Conservation (phyloP, 2,113 vertebrate species). For the western clawed frog (Xenopus tropicalis) region DNA sequence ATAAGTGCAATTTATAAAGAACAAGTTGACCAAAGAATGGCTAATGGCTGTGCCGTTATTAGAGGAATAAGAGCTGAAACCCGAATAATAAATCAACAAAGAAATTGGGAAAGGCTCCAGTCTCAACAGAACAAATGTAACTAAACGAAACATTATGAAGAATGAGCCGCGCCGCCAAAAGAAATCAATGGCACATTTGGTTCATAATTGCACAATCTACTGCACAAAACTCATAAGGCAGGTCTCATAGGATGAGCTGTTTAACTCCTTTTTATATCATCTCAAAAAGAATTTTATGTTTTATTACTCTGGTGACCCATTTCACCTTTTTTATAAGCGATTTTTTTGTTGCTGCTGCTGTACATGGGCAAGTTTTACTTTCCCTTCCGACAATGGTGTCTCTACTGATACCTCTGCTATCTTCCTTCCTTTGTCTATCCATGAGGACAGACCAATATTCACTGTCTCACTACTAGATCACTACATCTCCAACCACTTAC, state of each 20-base stretch:
- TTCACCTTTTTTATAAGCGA: neutral
- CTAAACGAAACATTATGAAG: conserved; percentile 2
- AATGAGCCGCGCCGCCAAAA: neutral
- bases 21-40: neutral
- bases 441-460: too few species aligned
- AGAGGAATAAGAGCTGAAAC: neutral
- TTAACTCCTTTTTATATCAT: neutral
- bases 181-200: conserved; percentile 1
- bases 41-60: neutral
- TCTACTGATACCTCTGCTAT: too few species aligned
- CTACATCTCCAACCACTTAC: too few species aligned
- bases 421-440: too few species aligned
- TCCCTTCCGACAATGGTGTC: too few species aligned
- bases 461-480: too few species aligned
- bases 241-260: neutral
- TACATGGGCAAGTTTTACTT: too few species aligned
- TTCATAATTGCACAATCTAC: conserved; percentile 5
- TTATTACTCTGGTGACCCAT: conserved; percentile 1
- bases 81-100: neutral
- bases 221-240: neutral
- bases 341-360: too few species aligned
- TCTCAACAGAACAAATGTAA: neutral
- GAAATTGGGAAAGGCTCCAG: neutral
- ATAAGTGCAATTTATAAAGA: neutral
- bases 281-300: neutral